Percentiles rank a stretch among this genome's conserved stretches.
Conservation (phyloP, 2,888 invertebrate genomes). For the Heliconius sara region DNA sequence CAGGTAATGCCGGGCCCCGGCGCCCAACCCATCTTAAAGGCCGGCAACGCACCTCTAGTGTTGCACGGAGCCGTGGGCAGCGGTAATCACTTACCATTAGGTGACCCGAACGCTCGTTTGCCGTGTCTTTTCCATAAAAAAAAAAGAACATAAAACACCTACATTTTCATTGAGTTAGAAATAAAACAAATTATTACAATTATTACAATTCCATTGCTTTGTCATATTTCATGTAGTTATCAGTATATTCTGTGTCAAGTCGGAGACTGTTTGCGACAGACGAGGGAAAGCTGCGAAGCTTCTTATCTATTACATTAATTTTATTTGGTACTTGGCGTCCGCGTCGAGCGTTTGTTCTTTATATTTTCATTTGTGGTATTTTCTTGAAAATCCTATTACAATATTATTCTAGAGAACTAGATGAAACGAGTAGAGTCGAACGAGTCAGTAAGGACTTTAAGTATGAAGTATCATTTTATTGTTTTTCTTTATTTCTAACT, state of each 20-base stretch:
- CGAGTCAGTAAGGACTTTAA: conserved; percentile 8
- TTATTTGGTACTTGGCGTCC: conserved; percentile 25
- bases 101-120: too few relatives aligned
- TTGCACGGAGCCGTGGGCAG: too few relatives aligned
- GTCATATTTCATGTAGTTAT: conserved; percentile 4
- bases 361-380: conserved; percentile 18
- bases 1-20: too few relatives aligned
- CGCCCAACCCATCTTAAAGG: too few relatives aligned
- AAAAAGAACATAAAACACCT: neutral
- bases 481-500: neutral
- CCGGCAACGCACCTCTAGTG: too few relatives aligned
- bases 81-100: too few relatives aligned
- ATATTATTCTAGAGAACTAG: conserved; percentile 14
- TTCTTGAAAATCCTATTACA: conserved; percentile 20
- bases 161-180: too few relatives aligned
- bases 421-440: too few relatives aligned
- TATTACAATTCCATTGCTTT: neutral
- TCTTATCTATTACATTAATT: conserved; percentile 26
- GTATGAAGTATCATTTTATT: conserved; percentile 9
- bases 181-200: neutral
- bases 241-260: neutral
- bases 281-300: conserved; percentile 19
- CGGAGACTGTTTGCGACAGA: conserved; percentile 20
- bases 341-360: conserved; percentile 31
- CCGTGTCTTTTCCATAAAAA: too few relatives aligned